Conservation (phyloP, 2,113 vertebrate genomes). For the Climacteris rufus region DNA sequence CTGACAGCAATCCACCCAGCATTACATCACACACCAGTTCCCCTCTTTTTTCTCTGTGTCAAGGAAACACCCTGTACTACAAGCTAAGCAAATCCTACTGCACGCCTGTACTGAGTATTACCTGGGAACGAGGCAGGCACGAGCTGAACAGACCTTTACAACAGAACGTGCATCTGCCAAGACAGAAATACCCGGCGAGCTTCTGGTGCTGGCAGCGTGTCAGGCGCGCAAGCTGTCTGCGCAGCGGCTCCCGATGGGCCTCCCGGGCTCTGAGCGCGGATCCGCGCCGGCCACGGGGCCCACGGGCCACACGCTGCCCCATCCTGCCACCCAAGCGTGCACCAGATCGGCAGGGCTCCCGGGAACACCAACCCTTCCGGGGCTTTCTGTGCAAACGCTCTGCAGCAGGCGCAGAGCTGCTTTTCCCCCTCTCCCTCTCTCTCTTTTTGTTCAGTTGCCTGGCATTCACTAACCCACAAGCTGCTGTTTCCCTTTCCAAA, state of each 20-base stretch:
- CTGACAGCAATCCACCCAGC: rapidly evolving
- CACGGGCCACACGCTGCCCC: conserved; percentile 45
- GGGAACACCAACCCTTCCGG: conserved; percentile 38
- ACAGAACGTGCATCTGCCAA: conserved; percentile 83
- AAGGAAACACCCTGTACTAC: neutral
- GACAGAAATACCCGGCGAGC: conserved; percentile 78
- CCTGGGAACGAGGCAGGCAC: conserved; percentile 73
- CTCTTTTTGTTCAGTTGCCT: conserved; percentile 71
- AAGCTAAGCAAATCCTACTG: neutral
- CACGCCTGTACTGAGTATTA: conserved; percentile 33
- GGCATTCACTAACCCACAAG: conserved; percentile 79
- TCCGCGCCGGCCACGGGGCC: conserved; percentile 45
- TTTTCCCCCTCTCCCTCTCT: neutral
- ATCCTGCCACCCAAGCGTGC: conserved; percentile 23
- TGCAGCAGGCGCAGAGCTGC: neutral
- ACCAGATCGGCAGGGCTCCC: conserved; percentile 32
- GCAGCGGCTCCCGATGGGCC: neutral
- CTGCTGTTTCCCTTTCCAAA: conserved; percentile 79
- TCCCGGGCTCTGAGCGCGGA: neutral
- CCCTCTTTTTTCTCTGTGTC: neutral
- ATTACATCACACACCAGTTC: neutral
- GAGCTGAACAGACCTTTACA: conserved; percentile 79
- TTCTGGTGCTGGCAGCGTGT: conserved; percentile 76
- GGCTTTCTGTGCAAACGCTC: conserved; percentile 17
- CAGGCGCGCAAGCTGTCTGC: conserved; percentile 74